Base-by-base conservation (phyloP, 2,113 vertebrate species). In the Orientallactaga bullata region DNA sequence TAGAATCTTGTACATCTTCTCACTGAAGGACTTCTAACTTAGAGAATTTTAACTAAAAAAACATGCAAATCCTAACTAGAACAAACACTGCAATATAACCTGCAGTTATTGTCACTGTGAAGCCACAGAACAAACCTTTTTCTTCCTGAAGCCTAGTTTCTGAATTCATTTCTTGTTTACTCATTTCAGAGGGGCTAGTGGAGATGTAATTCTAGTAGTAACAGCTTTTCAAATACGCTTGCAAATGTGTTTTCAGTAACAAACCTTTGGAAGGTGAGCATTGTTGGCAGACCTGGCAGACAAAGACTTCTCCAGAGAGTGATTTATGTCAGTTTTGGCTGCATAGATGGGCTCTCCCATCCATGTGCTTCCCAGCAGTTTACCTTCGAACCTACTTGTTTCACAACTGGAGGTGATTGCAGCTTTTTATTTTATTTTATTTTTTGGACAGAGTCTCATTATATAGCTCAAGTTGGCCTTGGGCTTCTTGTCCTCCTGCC, bases 71-170 rank as follows among this genome's bases (percentile, higher is more conserved):
- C 18, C 42, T 91, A 76, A 84, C 28, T 3, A 58, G 23, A 26
- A 58, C 26, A 73, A 61, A 74, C 68, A 82, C 51, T 73, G 72
- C 79, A 82, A 35, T 58, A 20, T 30, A 68, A 87, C 68, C 47
- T 83, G 55, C 39, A n/a, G 32, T 60, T 85, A 66, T 89, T 91
- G 83, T 61, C 30, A 78, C 66, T 73, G 5, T 85, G 82, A 89
- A 89, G 60, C 78, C 55, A 72, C 42, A 90, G 66, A 95, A 81
- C 17, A 83, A 58, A 51, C 12, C 26, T 32, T 61, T 85, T 88
- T 84, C 81, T 81, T 93, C 86, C 12, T 80, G 2, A 91, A 88
- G 37, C 30, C 37, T 78, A 2, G 61, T 32, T 93, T 96, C 69
- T 84, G 58, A 61, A 39, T 86, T 78, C 55, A n/a, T 69, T 92